Base-by-base conservation (phyloP, 2,888 invertebrate genomes). In the Dryobotodes eremita region DNA sequence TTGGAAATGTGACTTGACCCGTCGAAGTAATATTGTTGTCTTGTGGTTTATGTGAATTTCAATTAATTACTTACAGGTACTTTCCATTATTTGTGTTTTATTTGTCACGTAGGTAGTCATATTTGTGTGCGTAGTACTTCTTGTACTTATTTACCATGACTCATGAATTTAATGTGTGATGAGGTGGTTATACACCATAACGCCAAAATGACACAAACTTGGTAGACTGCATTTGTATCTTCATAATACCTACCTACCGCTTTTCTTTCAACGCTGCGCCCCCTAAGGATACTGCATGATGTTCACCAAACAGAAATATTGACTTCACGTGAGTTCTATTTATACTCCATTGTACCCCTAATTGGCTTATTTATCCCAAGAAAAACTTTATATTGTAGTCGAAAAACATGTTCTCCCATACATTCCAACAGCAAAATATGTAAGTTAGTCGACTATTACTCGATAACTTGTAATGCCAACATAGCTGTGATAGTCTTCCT, bases 1-100 rank as follows among this genome's bases (percentile, higher is more conserved):
- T 75, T 74, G 65, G 31, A 74, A 81, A 81, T 81, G 46, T 61
- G 59, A 17, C 10, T 53, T 72, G 50, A 59, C 81, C 73, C 61
- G 15, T 36, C 17, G 53, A 73, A 72, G 8, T 64, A 72, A 31
- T 65, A 65, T 70, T 55, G 48, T 81, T 46, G n/a, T 53, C 11
- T 50, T 80, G 7, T 8, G 2, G 2, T 42, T 23, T 26, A 26
- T n/a, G 13, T 74, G 31, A 74, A 81, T 79, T 1, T 31, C 15
- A 65, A 65, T 57, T 53, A 65, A 65, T 57, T 53, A 26, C 15
- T 26, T 59, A 53, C 23, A 31, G 11, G 31, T 23, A 57, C 31
- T 65, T 71, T 57, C n/a, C 20, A 42, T 71, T 48, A 7, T 42
- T 57, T 64, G 26, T 48, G n/a, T 57, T 64, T 55, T 42, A n/a